Evolutionary conservation across 2,113 vertebrate genomes (phyloP).

Genomic region (Mesoclemmys tuberculata): DNA sequence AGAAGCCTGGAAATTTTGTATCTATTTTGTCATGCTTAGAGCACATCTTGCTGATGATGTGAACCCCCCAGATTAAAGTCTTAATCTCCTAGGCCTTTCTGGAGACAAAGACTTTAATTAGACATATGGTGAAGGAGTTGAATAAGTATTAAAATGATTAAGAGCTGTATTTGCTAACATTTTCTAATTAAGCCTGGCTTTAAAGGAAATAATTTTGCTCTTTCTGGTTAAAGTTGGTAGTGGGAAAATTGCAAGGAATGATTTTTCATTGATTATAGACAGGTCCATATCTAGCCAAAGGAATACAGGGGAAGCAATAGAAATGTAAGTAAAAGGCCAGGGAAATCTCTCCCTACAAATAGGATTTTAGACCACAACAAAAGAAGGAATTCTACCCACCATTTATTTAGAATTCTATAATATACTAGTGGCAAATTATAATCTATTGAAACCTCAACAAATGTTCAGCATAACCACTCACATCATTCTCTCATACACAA

Average conservation of each 20-base stretch:
- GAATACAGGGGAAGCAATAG: not conserved
- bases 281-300: not conserved
- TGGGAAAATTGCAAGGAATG: not conserved
- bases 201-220: not conserved
- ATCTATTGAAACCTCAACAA: not conserved
- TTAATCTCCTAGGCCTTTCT: not conserved
- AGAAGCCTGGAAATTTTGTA: not conserved
- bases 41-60: accelerated
- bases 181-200: not conserved
- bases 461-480: not conserved
- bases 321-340: not conserved
- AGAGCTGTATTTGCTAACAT: not conserved
- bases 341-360: not conserved
- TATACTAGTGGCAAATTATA: not conserved
- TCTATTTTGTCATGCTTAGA: not conserved
- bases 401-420: not conserved
- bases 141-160: not conserved
- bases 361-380: not conserved
- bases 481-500: not conserved
- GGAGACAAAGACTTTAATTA: not conserved
- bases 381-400: not conserved
- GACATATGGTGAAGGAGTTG: accelerated
- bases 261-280: not conserved
- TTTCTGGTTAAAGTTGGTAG: not conserved
- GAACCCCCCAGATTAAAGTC: not conserved